Percentiles rank a stretch among this genome's conserved stretches.
phyloP scores from a whole-genome alignment of 2,797 vertebrate genomes.

The Trichosurus vulpecula region DNA sequence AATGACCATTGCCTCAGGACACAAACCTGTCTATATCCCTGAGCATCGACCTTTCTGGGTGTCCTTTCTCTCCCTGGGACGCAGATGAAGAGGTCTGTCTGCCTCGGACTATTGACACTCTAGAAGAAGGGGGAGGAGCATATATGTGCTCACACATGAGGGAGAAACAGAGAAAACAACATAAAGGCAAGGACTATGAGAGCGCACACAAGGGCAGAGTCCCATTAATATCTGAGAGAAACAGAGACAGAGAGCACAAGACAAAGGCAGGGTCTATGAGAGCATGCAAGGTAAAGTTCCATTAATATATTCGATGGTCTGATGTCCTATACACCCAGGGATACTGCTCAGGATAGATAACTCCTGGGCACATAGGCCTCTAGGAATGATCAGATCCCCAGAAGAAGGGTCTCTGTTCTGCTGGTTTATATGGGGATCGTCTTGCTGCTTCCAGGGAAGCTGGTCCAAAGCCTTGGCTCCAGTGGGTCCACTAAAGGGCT shows the following conservation, averaged over 20 bases:
- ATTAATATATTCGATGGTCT: neutral
- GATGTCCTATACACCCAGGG: neutral
- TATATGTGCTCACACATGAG: neutral
- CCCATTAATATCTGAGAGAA: neutral
- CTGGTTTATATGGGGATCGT: neutral
- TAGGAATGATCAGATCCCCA: neutral
- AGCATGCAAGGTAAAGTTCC: neutral
- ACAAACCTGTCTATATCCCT: neutral
- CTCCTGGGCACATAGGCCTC: neutral
- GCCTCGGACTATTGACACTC: neutral
- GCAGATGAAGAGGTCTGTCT: neutral
- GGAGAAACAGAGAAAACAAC: neutral
- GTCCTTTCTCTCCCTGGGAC: neutral
- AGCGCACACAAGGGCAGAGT: neutral
- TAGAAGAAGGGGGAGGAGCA: neutral
- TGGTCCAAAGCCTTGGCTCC: neutral
- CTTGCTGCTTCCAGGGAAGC: neutral
- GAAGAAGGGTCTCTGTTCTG: neutral
- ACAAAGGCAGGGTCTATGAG: neutral
- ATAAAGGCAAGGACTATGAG: neutral
- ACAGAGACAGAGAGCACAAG: neutral
- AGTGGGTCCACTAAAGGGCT: neutral
- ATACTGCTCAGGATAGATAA: neutral
- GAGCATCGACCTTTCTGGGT: neutral
- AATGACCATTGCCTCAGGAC: neutral